Evolutionary conservation across 2,113 vertebrate genomes (phyloP), one percentile per base, ranked within the genome.

Genomic region (Benitochromis conjunctus): DNA sequence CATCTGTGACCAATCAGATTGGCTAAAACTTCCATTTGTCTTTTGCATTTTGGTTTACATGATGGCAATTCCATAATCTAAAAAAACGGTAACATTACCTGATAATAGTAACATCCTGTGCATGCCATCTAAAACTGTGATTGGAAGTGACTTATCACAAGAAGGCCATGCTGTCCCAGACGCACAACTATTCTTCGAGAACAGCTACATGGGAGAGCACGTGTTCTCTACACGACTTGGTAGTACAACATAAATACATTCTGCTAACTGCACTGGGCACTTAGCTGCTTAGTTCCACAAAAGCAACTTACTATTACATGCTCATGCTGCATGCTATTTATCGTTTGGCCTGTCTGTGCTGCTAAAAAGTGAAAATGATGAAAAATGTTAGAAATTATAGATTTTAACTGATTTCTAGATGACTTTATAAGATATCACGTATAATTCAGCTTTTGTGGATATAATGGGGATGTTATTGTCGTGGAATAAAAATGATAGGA

Each of bases 1-100:
- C 85, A 87, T 90, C 89, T 87, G 85, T 79, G 71, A 84, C 81
- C 54, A 84, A 85, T 82, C 62, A 48, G 11, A 36, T 77, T 80
- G 51, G 29, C 79, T 36, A 43, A 81, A 80, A 81, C 54, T 7
- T 80, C 54, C 66, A 1, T n/a, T 83, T 79, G 46, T 54, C 8
- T 81, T 53, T 81, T 38, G 18, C 9, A 62, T 62, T 62, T 62
- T 62, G 43, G 43, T 74, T 48, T 51, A 74, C 26, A 29, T 12
- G 9, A 21, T 12, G 9, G 54, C 54, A 55, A 5, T 55, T 24
- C n/a, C 9, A 21, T 46, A 74, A 29, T 6, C 41, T 71, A 16
- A 6, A 74, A 48, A 11, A 48, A 43, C 46, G 24, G 41, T 48
- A 74, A 29, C 9, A 71, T 46, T 71, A 71, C 21, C 66, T 71